Base-by-base conservation (phyloP, 2,113 vertebrate genomes). In the Eublepharis macularius region DNA sequence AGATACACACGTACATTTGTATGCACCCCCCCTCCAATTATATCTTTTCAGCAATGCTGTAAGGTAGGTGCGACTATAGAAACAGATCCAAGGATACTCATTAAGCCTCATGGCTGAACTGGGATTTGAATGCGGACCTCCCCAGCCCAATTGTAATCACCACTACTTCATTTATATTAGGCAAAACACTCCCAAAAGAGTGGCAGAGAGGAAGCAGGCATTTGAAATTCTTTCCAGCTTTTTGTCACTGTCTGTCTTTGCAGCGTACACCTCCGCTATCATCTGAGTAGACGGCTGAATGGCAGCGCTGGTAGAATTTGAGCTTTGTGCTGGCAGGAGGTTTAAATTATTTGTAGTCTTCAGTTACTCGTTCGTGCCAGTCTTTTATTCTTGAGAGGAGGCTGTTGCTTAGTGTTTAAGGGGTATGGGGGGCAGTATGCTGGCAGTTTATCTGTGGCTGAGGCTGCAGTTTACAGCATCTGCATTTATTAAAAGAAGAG, bases 331-430 rank as follows among this genome's bases (percentile, higher is more conserved):
- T 13, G 45, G 41, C 54, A 72, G 2, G 41, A 39, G 77, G 69
- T 2, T 84, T 75, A 41, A 87, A 88, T 91, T 84, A 86, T 87
- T 90, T 86, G 84, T 85, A 66, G 0, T 0, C 73, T 0, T 47
- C 32, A 0, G 1, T 4, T 81, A 66, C 51, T 76, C 68, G n/a
- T 51, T 36, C 2, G 63, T 79, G 34, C 21, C 80, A 29, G n/a
- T 70, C 47, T 70, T 79, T 51, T 81, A 4, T 69, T 70, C 57
- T 47, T 76, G 2, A 73, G 51, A 47, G 19, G 49, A 82, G 34
- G 26, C 49, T 65, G 54, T 34, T 75, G 26, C 51, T 75, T 47
- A 26, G 51, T 65, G 29, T 80, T 80, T 63, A 60, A 45, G 43
- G n/a, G 1, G n/a, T 29, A 26, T 26, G 43, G 43, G 47, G 24